Base-by-base conservation (phyloP, 2,888 invertebrate species). In the Meteorus cinctellus region DNA sequence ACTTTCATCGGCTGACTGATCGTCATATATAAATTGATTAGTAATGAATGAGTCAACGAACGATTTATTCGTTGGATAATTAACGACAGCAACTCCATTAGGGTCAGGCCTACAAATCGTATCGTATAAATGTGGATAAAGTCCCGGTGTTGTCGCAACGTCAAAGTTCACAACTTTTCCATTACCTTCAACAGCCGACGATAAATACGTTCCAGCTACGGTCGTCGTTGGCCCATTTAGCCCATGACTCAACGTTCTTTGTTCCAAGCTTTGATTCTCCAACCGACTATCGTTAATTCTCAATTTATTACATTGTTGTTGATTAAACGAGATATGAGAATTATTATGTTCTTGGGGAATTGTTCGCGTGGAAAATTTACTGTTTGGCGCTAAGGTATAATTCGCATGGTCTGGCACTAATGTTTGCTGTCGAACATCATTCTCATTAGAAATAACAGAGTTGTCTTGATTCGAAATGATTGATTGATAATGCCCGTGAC, bases 91-190 rank as follows among this genome's bases (percentile, higher is more conserved):
- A 82, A 87, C 82, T 41, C 84, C 83, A 79, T 83, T 85, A 78
- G 84, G 67, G 74, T 88, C 85, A 75, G 86, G 81, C 72, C 82
- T 82, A 72, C 85, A 85, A 75, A 86, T 86, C 27, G 41, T 19
- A 27, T 70, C 70, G 66, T 88, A 88, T 80, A 89, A 81, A 77
- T 88, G 89, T 10, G 89, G 88, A 80, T 89, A 88, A n/a, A 88
- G 78, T 4, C 83, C 85, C 24, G 85, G 81, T 63, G 76, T 60
- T 10, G 72, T 63, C 62, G 78, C 55, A 34, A 75, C 27, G 45
- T 74, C 71, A 74, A 76, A 78, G 69, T 73, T 72, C 36, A 75
- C 59, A 70, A 78, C 67, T 76, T 74, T 74, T 27, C 60, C 48
- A 74, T 60, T 74, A 48, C 34, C 68, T 48, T 31, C 74, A 74